Conservation (phyloP, 2,888 invertebrate genomes). For the Ophion ellenae region DNA sequence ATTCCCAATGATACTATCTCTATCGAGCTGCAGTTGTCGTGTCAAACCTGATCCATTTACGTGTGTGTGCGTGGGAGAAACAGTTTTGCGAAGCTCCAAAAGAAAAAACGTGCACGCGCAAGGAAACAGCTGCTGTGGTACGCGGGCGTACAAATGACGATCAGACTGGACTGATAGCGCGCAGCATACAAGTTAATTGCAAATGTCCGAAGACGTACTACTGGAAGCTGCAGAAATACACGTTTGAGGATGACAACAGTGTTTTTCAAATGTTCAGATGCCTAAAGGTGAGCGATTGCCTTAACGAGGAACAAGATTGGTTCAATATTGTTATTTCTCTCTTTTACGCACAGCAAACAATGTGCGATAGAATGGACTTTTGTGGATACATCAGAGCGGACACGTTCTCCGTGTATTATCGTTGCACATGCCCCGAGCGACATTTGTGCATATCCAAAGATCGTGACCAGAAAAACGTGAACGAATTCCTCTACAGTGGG, state of each 20-base stretch:
- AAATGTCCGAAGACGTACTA: conserved; percentile 85
- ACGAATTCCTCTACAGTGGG: conserved; percentile 86
- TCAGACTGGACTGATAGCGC: conserved; percentile 82
- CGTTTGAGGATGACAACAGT: conserved; percentile 74
- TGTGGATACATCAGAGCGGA: conserved; percentile 88
- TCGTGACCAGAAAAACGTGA: conserved; percentile 82
- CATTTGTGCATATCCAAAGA: conserved; percentile 87
- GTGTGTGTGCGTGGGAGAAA: not conserved
- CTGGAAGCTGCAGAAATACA: conserved; percentile 84
- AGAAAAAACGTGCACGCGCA: conserved; percentile 82
- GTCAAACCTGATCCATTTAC: not conserved
- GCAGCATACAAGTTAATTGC: conserved; percentile 84
- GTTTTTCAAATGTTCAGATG: conserved; percentile 84
- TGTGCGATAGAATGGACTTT: conserved; percentile 85
- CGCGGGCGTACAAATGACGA: conserved; percentile 82
- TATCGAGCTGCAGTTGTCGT: not conserved
- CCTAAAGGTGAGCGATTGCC: conserved; percentile 73
- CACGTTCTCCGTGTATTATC: conserved; percentile 86
- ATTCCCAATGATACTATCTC: conserved; percentile 37
- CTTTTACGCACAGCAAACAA: conserved; percentile 80
- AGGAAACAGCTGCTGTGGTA: conserved; percentile 83
- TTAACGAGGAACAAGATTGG: not conserved
- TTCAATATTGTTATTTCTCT: conserved; percentile 19
- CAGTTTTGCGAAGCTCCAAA: conserved; percentile 85
- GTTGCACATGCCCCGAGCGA: conserved; percentile 86